Conservation (phyloP, 2,797 vertebrate genomes). For the Callimico goeldii region DNA sequence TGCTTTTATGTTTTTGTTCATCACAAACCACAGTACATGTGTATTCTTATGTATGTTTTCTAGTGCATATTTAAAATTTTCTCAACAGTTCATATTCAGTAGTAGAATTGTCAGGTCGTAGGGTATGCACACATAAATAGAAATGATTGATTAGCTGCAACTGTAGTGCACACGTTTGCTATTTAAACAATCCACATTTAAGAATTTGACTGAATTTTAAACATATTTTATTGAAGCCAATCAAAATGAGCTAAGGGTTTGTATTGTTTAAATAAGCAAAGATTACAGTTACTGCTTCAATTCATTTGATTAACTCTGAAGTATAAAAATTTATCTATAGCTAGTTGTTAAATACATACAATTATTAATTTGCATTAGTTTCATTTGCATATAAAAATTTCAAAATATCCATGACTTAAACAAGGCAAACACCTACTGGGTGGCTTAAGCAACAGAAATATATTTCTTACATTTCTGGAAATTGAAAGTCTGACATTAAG, state of each 20-base stretch:
- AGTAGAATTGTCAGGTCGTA: background rate
- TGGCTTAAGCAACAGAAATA: background rate
- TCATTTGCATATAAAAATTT: background rate
- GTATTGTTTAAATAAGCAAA: conserved; percentile 35
- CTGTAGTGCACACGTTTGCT: background rate
- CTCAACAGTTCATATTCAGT: background rate
- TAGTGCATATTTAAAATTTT: background rate
- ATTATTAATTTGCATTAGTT: background rate
- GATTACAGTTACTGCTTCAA: background rate
- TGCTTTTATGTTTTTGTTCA: background rate
- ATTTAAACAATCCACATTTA: conserved; percentile 31
- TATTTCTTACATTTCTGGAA: background rate
- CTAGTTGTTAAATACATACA: background rate
- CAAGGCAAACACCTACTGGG: background rate
- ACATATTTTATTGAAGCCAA: background rate
- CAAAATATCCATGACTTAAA: background rate
- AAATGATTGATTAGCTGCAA: background rate
- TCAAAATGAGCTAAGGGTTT: conserved; percentile 1
- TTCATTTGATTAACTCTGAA: conserved; percentile 7
- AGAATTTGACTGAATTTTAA: conserved; percentile 15
- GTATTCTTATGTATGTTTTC: background rate
- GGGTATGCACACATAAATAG: background rate
- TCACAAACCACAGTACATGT: background rate
- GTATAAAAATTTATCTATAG: background rate
- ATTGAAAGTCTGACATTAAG: background rate